Base-by-base conservation (phyloP, 1,140 invertebrate genomes). In the Meloidogyne floridensis region DNA sequence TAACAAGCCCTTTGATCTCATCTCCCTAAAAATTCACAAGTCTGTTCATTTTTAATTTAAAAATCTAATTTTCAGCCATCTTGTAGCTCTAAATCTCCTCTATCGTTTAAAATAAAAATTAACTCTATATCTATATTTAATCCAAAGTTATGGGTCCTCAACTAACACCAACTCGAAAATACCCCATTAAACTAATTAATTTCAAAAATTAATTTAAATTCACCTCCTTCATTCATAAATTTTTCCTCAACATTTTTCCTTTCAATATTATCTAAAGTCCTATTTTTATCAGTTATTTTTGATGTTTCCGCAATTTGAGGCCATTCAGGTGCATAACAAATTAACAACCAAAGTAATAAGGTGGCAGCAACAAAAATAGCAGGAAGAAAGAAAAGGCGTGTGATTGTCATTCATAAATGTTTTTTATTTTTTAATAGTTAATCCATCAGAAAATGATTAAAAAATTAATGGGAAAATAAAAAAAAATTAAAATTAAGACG, bases 311-410 rank as follows among this genome's bases (percentile, higher is more conserved):
- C 82, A 51, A 18, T 65, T 65, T 65, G 59, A n/a, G 59, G 59
- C 88, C 88, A 89, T 47, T 84, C 89, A 8, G 88, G 89, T 42
- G 88, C 89, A 43, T 80, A 81, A 69, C 65, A 83, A 18, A 89
- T 83, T 80, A 89, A 83, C 20, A 86, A 81, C 87, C 87, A 90
- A 59, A 89, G 56, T 9, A 82, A 83, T 15, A 89, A 71, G 3
- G 89, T 90, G 10, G 88, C 82, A 20, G 80, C 65, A 59, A 75
- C 84, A 82, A 89, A 89, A 43, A 89, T 89, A 65, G 81, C 85
- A 32, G 89, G 88, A 32, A 90, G 84, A 73, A 89, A 87, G 20
- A 89, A 84, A 32, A 89, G 82, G 75, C 87, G 59, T 4, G 59
- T 65, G 59, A 65, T 80, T 59, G 88, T 88, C 88, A 89, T 89